phyloP scores from a whole-genome alignment of 2,113 vertebrate genomes.

The Myxocyprinus asiaticus region DNA sequence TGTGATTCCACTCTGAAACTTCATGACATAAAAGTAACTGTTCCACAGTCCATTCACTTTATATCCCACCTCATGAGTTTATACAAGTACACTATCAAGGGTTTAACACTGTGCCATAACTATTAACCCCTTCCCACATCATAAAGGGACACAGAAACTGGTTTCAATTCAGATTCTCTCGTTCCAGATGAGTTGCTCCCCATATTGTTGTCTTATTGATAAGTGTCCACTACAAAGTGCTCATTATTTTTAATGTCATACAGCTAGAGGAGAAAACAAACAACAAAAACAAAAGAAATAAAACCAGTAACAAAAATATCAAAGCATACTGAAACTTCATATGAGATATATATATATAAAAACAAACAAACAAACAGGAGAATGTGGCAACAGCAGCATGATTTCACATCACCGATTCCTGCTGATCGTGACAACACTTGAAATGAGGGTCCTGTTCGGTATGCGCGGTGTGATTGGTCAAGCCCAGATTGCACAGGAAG shows the following conservation, averaged over 20 bases:
- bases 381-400: conserved; percentile 51
- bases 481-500: neutral
- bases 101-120: conserved; percentile 32
- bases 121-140: neutral
- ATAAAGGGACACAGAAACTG: neutral
- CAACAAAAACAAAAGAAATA: conserved; percentile 11
- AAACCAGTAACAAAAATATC: conserved; percentile 22
- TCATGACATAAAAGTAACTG: neutral
- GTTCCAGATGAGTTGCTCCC: too few relatives aligned
- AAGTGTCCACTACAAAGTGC: conserved; percentile 41
- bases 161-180: neutral
- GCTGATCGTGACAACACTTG: conserved; percentile 33
- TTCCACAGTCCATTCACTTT: neutral
- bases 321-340: neutral
- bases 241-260: conserved; percentile 20
- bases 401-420: conserved; percentile 37
- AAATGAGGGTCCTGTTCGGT: conserved; percentile 10
- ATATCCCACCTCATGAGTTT: neutral
- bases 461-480: conserved; percentile 11
- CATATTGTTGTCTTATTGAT: neutral
- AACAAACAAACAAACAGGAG: neutral
- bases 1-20: neutral
- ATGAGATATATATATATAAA: neutral
- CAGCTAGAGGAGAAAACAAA: conserved; percentile 30
- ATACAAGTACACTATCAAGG: too few relatives aligned